A percentile compares a stretch with the other conserved stretches of the same genome.
Evolutionary conservation across 2,797 vertebrate species (phyloP).

Genomic region (Oreortyx pictus): DNA sequence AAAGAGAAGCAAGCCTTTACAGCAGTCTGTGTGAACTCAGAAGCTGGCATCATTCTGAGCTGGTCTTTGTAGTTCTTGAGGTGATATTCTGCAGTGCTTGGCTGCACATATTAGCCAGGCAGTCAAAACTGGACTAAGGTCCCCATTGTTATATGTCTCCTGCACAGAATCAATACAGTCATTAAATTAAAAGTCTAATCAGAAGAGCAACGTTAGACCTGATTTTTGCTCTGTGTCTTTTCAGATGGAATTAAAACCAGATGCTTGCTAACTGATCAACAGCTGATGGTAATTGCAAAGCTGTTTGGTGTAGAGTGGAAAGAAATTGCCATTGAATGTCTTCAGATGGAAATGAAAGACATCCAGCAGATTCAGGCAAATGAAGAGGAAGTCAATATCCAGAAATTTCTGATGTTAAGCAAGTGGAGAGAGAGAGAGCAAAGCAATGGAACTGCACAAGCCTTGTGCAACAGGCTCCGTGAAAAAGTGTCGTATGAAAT

Average conservation of each 20-base stretch:
- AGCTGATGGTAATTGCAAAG: conserved; percentile 84
- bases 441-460: conserved; percentile 68
- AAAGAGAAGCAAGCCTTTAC: not conserved
- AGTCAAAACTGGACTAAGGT: too few species aligned
- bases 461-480: conserved; percentile 69
- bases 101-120: too few species aligned
- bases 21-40: not conserved
- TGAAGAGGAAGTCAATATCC: conserved; percentile 79
- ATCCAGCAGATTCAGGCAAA: conserved; percentile 80
- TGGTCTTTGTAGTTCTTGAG: not conserved
- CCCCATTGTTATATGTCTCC: fast-evolving
- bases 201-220: not conserved
- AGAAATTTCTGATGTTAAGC: conserved; percentile 82
- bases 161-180: fast-evolving
- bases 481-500: conserved; percentile 79
- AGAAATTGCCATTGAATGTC: conserved; percentile 80
- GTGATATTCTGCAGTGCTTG: not conserved
- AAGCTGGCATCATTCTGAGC: not conserved
- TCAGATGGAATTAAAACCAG: conserved; percentile 72
- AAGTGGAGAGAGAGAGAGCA: conserved; percentile 80
- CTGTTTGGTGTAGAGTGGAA: conserved; percentile 85
- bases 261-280: conserved; percentile 78
- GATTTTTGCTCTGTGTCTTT: not conserved
- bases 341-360: conserved; percentile 78
- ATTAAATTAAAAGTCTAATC: not conserved